These are phyloP conservation scores for Hydrolagus affinis DNA, from an alignment of 2,113 vertebrate species.

Conservation along the genomic window DNA sequence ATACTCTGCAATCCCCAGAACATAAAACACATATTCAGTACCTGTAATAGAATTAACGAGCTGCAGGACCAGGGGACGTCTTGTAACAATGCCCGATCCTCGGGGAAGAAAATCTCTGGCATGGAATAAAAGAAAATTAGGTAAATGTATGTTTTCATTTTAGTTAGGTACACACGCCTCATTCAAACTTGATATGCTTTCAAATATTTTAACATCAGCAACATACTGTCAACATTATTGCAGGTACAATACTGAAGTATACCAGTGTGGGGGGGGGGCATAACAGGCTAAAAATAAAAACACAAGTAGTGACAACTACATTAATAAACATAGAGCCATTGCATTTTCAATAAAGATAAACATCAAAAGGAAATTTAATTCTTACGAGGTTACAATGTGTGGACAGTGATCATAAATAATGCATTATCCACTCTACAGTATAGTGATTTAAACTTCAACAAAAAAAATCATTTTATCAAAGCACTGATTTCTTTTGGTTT, in stretches of 20 bases:
- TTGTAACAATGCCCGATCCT: conserved; percentile 64
- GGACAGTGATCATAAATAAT: not conserved
- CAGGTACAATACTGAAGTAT: not conserved
- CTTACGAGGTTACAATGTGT: not conserved
- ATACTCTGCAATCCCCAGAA: not conserved
- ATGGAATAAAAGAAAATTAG: conserved; percentile 34
- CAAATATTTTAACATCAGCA: not conserved
- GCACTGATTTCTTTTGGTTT: not conserved
- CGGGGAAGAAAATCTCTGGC: conserved; percentile 65
- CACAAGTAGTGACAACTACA: no score
- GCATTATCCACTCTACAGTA: not conserved
- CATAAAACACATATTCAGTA: conserved; percentile 37
- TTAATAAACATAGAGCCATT: no score
- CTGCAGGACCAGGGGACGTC: conserved; percentile 59
- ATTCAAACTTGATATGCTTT: not conserved
- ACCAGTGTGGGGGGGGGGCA: no score
- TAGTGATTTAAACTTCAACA: not conserved
- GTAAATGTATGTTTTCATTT: conserved; percentile 17
- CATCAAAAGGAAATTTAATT: not conserved
- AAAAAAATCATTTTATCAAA: conserved; percentile 8
- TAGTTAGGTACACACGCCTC: not conserved
- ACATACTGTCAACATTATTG: not conserved
- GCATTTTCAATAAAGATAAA: no score
- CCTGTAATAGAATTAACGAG: conserved; percentile 66
- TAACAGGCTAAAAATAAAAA: not conserved